Percentiles rank a stretch among this genome's conserved stretches.
Conservation (phyloP, 2,113 vertebrate genomes). For the Megaptera novaeangliae region DNA sequence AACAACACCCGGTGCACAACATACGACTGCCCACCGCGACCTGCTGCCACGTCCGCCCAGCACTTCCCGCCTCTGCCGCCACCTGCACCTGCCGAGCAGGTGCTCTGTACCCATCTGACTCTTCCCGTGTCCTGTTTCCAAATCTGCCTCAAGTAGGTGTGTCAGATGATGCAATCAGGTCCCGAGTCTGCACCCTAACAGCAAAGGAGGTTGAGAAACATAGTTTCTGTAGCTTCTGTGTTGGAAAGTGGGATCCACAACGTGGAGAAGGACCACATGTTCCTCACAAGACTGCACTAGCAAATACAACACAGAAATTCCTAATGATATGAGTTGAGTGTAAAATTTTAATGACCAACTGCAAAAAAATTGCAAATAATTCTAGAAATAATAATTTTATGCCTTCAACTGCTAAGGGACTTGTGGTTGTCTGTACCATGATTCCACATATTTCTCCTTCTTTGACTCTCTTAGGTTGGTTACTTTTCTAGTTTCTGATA, state of each 20-base stretch:
- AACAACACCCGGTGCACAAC: background rate
- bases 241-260: background rate
- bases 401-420: background rate
- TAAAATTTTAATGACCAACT: background rate
- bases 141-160: background rate
- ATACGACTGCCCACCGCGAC: accelerated
- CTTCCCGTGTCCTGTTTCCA: background rate
- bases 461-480: background rate
- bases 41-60: background rate
- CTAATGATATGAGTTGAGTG: background rate
- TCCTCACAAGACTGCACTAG: background rate
- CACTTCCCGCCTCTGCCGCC: background rate
- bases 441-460: background rate
- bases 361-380: background rate
- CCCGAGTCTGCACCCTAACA: too few species aligned
- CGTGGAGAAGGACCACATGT: too few species aligned
- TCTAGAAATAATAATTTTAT: background rate
- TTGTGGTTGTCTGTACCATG: background rate
- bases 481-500: background rate
- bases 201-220: background rate
- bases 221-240: background rate
- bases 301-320: background rate
- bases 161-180: background rate
- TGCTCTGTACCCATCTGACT: too few species aligned
- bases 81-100: background rate